A percentile compares a stretch with the other conserved stretches of the same genome.
Conservation (phyloP, 1,140 invertebrate species). For the Eupeodes corollae region DNA sequence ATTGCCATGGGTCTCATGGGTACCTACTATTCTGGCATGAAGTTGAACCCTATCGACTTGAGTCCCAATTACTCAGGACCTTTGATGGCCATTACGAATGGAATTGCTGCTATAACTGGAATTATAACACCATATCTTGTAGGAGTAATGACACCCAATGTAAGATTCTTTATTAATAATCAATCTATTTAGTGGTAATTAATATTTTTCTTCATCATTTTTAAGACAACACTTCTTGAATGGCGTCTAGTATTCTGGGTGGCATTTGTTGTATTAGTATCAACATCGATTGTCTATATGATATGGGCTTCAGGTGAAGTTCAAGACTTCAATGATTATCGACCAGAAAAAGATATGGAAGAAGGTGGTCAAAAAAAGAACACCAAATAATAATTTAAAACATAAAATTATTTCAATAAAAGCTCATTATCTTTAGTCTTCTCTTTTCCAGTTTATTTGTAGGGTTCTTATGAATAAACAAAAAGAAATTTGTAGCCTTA, state of each 20-base stretch:
- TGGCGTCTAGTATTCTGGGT: slow-evolving; percentile 81
- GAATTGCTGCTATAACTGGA: slow-evolving; percentile 67
- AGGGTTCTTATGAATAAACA: too few relatives aligned
- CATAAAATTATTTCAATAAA: too few relatives aligned
- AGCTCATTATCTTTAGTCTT: not conserved
- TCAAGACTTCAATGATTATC: slow-evolving; percentile 55
- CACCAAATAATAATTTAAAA: not conserved
- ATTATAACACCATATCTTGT: slow-evolving; percentile 69
- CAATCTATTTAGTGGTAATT: not conserved
- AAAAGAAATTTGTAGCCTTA: too few relatives aligned
- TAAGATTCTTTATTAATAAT: slow-evolving; percentile 35
- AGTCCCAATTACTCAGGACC: slow-evolving; percentile 72
- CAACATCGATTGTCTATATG: slow-evolving; percentile 62
- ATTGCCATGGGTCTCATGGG: slow-evolving; percentile 65
- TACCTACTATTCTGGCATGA: slow-evolving; percentile 63
- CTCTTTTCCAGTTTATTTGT: not conserved
- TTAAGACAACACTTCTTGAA: slow-evolving; percentile 58
- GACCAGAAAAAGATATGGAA: slow-evolving; percentile 5
- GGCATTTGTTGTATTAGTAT: slow-evolving; percentile 55
- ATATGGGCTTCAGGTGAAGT: slow-evolving; percentile 59
- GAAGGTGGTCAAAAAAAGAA: not conserved
- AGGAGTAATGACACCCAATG: slow-evolving; percentile 61
- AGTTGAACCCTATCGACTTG: slow-evolving; percentile 71
- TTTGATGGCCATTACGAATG: slow-evolving; percentile 74
- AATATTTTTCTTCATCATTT: slow-evolving; percentile 17